Conservation (phyloP, 2,113 vertebrate species). For the Heptranchias perlo region DNA sequence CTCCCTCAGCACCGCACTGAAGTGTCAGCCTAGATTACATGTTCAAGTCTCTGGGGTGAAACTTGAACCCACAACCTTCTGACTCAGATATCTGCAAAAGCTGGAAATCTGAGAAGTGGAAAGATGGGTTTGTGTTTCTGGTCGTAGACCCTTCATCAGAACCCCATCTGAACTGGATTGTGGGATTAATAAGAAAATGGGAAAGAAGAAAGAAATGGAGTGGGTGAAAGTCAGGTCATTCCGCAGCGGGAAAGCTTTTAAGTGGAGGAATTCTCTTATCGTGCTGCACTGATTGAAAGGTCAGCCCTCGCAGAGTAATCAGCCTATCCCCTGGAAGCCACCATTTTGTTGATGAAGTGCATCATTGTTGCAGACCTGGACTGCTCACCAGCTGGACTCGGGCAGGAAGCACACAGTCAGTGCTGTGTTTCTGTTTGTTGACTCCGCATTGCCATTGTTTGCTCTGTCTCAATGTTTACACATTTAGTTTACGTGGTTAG, state of each 20-base stretch:
- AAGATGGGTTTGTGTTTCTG: neutral
- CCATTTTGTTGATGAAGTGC: neutral
- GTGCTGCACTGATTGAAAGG: neutral
- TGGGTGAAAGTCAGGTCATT: neutral
- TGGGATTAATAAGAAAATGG: neutral
- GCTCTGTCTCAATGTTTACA: neutral
- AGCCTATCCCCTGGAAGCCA: neutral
- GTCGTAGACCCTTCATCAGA: neutral
- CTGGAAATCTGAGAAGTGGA: neutral
- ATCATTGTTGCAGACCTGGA: constrained; percentile 17
- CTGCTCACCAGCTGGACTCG: neutral
- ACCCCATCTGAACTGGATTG: neutral
- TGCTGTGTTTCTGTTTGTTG: neutral
- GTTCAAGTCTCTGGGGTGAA: neutral
- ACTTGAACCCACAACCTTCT: neutral
- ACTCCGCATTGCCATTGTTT: neutral
- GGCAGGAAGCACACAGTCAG: neutral
- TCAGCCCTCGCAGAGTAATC: neutral
- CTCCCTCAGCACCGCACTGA: neutral
- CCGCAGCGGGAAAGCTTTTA: neutral
- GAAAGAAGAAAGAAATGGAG: neutral
- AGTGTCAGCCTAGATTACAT: neutral
- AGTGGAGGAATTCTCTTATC: neutral
- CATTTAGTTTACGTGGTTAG: neutral
- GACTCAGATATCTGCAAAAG: neutral